Evolutionary conservation across 1,140 invertebrate species (phyloP).

Genomic region (Orussus abietinus): DNA sequence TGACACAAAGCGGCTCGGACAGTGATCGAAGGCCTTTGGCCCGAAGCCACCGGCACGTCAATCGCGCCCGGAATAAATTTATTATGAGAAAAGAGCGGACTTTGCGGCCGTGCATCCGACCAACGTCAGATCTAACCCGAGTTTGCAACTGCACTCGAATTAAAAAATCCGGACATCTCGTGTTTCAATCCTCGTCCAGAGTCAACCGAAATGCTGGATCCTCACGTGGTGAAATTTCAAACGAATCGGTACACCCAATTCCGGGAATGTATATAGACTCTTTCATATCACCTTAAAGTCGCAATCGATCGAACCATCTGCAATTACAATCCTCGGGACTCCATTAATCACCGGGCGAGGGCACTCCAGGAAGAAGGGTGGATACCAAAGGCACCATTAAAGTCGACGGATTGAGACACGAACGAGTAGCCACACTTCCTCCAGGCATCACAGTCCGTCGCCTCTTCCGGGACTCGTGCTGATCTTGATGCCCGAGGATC

Average conservation of each 20-base stretch:
- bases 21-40: constrained; percentile 41
- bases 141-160: no score
- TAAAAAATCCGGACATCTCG: no score
- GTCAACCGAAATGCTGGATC: no score
- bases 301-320: neutral
- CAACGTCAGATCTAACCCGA: no score
- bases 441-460: constrained; percentile 20
- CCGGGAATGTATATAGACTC: no score
- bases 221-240: no score
- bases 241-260: no score
- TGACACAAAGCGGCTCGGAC: constrained; percentile 36
- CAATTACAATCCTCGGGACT: constrained; percentile 20
- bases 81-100: constrained; percentile 20
- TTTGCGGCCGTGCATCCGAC: no score
- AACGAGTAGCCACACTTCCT: constrained; percentile 27
- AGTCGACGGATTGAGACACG: constrained; percentile 23
- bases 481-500: no score
- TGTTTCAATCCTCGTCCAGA: no score
- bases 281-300: no score
- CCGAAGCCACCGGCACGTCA: constrained; percentile 22
- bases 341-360: constrained; percentile 27
- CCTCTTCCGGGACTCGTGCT: neutral
- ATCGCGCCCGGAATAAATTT: constrained; percentile 35
- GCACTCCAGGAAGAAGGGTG: constrained; percentile 9
- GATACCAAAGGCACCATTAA: constrained; percentile 16